Conservation (phyloP, 1,140 invertebrate species). For the Lethocerus indicus region DNA sequence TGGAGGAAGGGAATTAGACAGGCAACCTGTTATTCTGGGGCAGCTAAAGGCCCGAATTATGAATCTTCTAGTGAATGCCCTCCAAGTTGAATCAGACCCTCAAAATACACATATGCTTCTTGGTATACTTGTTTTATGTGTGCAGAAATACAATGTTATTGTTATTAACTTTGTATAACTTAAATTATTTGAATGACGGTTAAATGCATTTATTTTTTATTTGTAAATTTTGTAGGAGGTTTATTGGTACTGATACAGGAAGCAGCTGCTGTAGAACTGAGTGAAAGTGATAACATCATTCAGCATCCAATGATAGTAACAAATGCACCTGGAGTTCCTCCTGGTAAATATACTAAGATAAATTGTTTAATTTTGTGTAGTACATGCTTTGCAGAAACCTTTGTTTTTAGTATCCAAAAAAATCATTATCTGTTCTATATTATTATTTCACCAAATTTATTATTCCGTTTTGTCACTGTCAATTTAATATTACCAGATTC, state of each 20-base stretch:
- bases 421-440: too few relatives aligned
- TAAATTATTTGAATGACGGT: neutral
- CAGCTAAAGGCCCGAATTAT: conserved; percentile 66
- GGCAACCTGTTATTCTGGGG: conserved; percentile 42
- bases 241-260: conserved; percentile 65
- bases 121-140: too few relatives aligned
- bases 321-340: too few relatives aligned
- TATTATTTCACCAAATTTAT: neutral
- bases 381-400: too few relatives aligned
- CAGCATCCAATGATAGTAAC: neutral
- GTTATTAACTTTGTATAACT: neutral
- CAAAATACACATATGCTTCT: conserved; percentile 81
- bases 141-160: too few relatives aligned
- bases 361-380: too few relatives aligned
- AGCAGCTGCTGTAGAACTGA: conserved; percentile 56
- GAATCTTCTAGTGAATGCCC: conserved; percentile 68
- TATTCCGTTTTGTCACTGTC: neutral
- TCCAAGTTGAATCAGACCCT: conserved; percentile 72
- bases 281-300: conserved; percentile 13
- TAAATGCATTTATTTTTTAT: neutral
- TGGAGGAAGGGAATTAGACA: conserved; percentile 16
- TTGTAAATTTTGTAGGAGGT: conserved; percentile 29
- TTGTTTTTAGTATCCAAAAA: too few relatives aligned
- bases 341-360: too few relatives aligned
- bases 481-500: conserved; percentile 38